phyloP scores from a whole-genome alignment of 2,888 invertebrate species.

The Lamproptera curius region DNA sequence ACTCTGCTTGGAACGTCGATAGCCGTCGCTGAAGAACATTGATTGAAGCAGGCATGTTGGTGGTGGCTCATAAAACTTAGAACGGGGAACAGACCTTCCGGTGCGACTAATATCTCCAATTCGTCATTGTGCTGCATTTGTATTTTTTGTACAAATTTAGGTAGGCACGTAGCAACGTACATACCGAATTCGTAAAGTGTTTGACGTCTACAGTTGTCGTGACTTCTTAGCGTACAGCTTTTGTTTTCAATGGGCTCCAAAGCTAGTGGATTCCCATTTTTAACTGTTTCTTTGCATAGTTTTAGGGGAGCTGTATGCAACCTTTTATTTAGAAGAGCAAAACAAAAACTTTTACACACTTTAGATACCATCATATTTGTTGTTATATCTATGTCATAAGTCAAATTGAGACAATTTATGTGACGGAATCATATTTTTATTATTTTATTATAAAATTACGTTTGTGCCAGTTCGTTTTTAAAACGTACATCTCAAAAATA shows the following conservation, averaged over 20 bases:
- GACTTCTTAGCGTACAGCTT: slow-evolving; percentile 46
- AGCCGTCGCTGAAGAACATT: slow-evolving; percentile 51
- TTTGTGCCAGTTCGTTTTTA: too few relatives aligned
- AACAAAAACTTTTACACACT: not conserved
- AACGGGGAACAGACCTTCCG: slow-evolving; percentile 55
- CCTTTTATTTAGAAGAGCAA: slow-evolving; percentile 17
- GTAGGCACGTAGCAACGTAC: slow-evolving; percentile 62
- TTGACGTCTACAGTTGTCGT: slow-evolving; percentile 52
- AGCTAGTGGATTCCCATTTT: slow-evolving; percentile 39
- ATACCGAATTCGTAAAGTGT: slow-evolving; percentile 61
- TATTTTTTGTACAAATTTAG: slow-evolving; percentile 62
- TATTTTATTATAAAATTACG: too few relatives aligned
- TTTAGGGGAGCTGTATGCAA: slow-evolving; percentile 17
- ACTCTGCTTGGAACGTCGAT: slow-evolving; percentile 59
- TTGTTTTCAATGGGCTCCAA: slow-evolving; percentile 45
- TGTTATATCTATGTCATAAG: not conserved
- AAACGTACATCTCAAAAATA: too few relatives aligned
- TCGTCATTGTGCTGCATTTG: slow-evolving; percentile 62
- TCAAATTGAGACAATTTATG: too few relatives aligned
- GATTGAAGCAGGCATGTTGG: slow-evolving; percentile 58
- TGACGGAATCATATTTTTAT: too few relatives aligned
- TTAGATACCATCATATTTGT: slow-evolving; percentile 8
- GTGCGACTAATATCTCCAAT: slow-evolving; percentile 56
- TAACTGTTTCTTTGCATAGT: slow-evolving; percentile 26
- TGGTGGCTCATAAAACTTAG: slow-evolving; percentile 54